These are phyloP conservation scores for Lasioglossum lativentre DNA, from an alignment of 2,888 invertebrate species.

Conservation along the genomic window DNA sequence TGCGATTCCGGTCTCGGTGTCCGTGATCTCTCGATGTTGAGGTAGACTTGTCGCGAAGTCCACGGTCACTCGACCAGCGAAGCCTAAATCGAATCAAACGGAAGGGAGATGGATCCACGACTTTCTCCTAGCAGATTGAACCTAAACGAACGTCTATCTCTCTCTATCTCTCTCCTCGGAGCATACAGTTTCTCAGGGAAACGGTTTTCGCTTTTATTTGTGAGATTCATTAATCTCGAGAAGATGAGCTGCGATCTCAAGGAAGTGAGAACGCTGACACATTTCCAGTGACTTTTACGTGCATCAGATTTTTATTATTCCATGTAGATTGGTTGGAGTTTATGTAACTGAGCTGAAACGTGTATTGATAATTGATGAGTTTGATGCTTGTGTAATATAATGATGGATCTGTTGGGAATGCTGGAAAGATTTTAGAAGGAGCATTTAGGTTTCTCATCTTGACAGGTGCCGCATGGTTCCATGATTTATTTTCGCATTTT, in stretches of 20 bases:
- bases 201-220: background rate
- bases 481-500: background rate
- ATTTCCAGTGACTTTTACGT: background rate
- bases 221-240: background rate
- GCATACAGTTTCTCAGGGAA: background rate
- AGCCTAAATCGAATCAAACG: constrained; percentile 59
- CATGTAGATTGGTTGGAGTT: background rate
- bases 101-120: constrained; percentile 54
- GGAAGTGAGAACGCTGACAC: background rate
- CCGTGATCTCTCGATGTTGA: constrained; percentile 56
- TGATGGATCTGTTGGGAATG: background rate
- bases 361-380: background rate
- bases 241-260: background rate
- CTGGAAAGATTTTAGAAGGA: background rate
- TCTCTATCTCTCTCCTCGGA: background rate
- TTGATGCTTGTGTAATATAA: background rate
- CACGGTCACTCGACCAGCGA: constrained; percentile 64
- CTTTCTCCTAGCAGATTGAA: constrained; percentile 54
- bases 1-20: constrained; percentile 50
- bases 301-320: background rate
- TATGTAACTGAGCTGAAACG: background rate
- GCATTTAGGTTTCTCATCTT: background rate
- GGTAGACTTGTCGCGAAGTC: constrained; percentile 54
- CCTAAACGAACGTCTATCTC: background rate
- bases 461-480: background rate